phyloP scores from a whole-genome alignment of 2,888 invertebrate genomes.

The Agonopterix subpropinquella region DNA sequence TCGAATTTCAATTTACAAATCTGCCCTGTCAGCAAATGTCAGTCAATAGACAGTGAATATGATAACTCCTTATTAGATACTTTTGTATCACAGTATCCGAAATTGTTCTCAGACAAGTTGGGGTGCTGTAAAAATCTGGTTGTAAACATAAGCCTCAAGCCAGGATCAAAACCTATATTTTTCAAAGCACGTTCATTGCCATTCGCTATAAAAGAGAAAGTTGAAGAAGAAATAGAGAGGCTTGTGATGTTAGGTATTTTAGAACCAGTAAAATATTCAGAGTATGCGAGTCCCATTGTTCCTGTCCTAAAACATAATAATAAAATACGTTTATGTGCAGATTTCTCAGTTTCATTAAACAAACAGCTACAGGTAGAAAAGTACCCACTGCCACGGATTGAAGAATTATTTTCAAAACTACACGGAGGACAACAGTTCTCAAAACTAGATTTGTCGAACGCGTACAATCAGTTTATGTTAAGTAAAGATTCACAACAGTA shows the following conservation, averaged over 20 bases:
- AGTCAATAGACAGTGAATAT: too few relatives aligned
- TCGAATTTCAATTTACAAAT: too few relatives aligned
- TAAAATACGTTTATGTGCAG: not conserved
- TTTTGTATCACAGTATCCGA: too few relatives aligned
- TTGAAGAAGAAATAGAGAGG: not conserved
- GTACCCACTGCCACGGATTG: not conserved
- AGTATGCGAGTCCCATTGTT: constrained; percentile 1
- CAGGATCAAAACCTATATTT: too few relatives aligned
- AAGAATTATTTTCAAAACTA: not conserved
- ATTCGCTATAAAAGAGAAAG: too few relatives aligned
- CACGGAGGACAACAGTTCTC: not conserved
- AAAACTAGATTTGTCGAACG: not conserved
- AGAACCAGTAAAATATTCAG: not conserved
- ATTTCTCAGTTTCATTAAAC: too few relatives aligned
- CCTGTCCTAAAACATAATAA: not conserved
- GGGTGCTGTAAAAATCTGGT: too few relatives aligned
- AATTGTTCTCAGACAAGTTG: too few relatives aligned
- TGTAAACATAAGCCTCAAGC: too few relatives aligned
- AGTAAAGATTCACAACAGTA: constrained; percentile 6
- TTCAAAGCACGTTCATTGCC: too few relatives aligned
- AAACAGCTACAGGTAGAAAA: not conserved
- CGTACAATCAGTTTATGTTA: not conserved
- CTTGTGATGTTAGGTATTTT: not conserved
- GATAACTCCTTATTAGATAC: too few relatives aligned
- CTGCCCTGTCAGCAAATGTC: too few relatives aligned